Evolutionary conservation across 2,113 vertebrate genomes (phyloP).

Genomic region (Tretioscincus oriximinensis): DNA sequence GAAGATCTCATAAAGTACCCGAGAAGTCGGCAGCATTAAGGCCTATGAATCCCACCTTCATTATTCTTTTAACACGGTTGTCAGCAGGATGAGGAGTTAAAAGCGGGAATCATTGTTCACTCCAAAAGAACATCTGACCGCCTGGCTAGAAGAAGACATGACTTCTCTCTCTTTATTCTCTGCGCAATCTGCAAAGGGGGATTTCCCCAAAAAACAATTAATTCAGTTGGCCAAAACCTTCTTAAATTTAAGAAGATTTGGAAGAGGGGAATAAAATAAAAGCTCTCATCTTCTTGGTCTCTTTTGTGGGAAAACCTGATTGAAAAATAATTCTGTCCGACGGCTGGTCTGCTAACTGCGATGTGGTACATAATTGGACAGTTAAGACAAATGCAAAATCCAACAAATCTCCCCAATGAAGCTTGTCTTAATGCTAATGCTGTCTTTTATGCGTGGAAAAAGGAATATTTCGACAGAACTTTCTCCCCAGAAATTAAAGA

Average conservation of each 20-base stretch:
- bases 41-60: conserved; percentile 47
- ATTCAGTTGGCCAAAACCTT: conserved; percentile 69
- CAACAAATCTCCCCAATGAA: conserved; percentile 26
- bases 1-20: conserved; percentile 55
- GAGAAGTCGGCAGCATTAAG: conserved; percentile 49
- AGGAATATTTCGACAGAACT: conserved; percentile 28
- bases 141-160: conserved; percentile 58
- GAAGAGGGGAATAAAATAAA: conserved; percentile 3
- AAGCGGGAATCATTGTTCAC: conserved; percentile 62
- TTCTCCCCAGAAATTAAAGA: conserved; percentile 45
- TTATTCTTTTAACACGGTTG: conserved; percentile 67
- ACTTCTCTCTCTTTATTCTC: conserved; percentile 65
- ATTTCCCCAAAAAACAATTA: conserved; percentile 68
- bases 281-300: conserved; percentile 66
- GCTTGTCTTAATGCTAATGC: conserved; percentile 38
- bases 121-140: conserved; percentile 72
- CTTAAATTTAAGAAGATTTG: conserved; percentile 75
- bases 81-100: conserved; percentile 69
- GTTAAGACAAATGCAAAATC: conserved; percentile 15
- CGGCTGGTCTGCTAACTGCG: conserved; percentile 57
- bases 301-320: conserved; percentile 63
- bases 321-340: conserved; percentile 69
- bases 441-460: conserved; percentile 26
- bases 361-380: conserved; percentile 54
- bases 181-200: conserved; percentile 62